Conservation (phyloP, 2,797 vertebrate genomes). For the Pangasius djambal region DNA sequence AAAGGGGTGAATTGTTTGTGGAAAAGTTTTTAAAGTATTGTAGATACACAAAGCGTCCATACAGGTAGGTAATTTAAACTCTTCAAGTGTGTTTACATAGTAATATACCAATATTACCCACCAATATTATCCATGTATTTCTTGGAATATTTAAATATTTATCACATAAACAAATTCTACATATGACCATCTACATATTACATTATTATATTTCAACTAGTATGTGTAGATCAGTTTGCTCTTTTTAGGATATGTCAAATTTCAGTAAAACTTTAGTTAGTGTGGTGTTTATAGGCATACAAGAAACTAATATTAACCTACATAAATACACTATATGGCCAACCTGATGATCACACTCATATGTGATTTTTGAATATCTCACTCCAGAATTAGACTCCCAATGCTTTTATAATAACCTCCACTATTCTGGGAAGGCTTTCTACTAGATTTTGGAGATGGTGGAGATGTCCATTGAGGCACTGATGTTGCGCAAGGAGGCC, state of each 20-base stretch:
- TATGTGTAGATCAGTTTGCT: background rate
- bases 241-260: background rate
- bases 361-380: background rate
- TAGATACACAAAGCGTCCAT: slow-evolving; percentile 50
- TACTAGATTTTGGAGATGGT: background rate
- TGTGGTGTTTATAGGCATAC: background rate
- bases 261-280: background rate
- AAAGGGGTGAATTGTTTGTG: slow-evolving; percentile 43
- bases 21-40: slow-evolving; percentile 48
- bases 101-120: slow-evolving; percentile 65
- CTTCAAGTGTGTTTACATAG: slow-evolving; percentile 40
- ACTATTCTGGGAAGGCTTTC: background rate
- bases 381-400: too few species aligned
- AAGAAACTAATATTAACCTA: background rate
- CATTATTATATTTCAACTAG: background rate
- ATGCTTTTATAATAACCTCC: background rate
- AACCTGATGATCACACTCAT: background rate
- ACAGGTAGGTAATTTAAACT: slow-evolving; percentile 44
- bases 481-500: background rate
- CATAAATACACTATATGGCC: background rate
- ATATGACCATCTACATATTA: background rate
- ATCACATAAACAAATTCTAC: slow-evolving; percentile 22
- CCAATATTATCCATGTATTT: slow-evolving; percentile 18
- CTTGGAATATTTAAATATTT: slow-evolving; percentile 1
- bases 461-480: background rate